A percentile compares a stretch with the other conserved stretches of the same genome.
phyloP scores from a whole-genome alignment of 2,888 invertebrate species.

The Dolichopus griseipennis region DNA sequence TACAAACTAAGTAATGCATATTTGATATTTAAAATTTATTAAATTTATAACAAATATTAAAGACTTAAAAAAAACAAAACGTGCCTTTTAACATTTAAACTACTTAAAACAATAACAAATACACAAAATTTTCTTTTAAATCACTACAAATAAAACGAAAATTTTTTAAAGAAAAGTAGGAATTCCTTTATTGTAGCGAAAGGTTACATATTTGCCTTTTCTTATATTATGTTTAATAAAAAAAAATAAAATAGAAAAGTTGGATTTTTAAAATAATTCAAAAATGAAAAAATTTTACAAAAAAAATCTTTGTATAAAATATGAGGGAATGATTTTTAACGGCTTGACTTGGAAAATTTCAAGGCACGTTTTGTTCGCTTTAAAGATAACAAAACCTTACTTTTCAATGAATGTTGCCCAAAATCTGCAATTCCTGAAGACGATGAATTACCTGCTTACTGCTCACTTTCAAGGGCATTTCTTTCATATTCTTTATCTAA shows the following conservation, averaged over 20 bases:
- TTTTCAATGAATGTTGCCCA: slow-evolving; percentile 49
- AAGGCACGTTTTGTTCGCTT: slow-evolving; percentile 35
- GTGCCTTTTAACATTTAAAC: not conserved
- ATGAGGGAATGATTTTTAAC: not conserved
- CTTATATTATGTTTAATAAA: not conserved
- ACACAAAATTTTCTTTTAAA: too few relatives aligned
- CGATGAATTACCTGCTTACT: not conserved
- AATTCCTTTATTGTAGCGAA: not conserved
- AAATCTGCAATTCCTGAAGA: slow-evolving; percentile 33
- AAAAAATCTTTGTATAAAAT: too few relatives aligned
- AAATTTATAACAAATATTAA: too few relatives aligned
- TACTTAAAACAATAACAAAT: not conserved
- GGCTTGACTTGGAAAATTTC: slow-evolving; percentile 44
- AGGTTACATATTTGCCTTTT: not conserved
- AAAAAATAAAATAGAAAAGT: too few relatives aligned
- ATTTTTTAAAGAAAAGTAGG: not conserved
- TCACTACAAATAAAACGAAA: not conserved
- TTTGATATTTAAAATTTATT: slow-evolving; percentile 11
- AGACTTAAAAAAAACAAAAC: not conserved
- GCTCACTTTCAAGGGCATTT: slow-evolving; percentile 95
- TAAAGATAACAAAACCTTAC: slow-evolving; percentile 45
- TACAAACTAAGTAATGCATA: slow-evolving; percentile 13
- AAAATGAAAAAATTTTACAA: too few relatives aligned
- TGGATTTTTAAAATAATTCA: too few relatives aligned
- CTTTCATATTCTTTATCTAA: slow-evolving; percentile 91